Evolutionary conservation across 2,888 invertebrate genomes (phyloP), one percentile per base, ranked within the genome.

Genomic region (Drosophila heteroneura): DNA sequence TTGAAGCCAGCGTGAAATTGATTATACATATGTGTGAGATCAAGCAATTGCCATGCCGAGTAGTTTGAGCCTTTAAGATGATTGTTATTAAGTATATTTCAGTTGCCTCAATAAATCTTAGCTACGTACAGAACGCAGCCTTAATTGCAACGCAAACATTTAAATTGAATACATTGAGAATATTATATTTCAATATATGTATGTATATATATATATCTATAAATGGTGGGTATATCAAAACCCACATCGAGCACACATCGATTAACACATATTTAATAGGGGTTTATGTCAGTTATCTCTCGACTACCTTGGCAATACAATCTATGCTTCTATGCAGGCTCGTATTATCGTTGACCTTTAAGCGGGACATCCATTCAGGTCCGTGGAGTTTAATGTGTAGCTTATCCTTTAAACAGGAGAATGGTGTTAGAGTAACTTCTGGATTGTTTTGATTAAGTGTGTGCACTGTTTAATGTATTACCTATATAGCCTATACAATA

Each of bases 321-420:
- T 97, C 97, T 76, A 96, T 96, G 66, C 97, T 97, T 80, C 96
- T 94, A 92, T 96, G 96, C 59, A 96, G 93, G 39, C 96, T 95
- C 79, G 95, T 94, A 81, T 95, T 90, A 93, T 94, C 93, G 93
- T 93, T 93, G 77, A 94, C 93, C 88, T 95, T 95, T 70, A 96
- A 93, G 85, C 95, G 94, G 73, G 95, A 94, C 70, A 95, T 95
- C 96, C 96, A 96, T 91, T 96, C 96, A 35, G 95, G 95, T 39
- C 95, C 96, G 82, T 93, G 93, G 58, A 83, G 80, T 84, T 92
- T 92, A 58, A 85, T 85, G 59, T 83, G 82, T 75, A 83, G 82
- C 76, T 92, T 92, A 74, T 92, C 92, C 92, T 92, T 89, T 81
- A 72, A 88, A 74, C 75, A 79, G 51, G 47, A 80, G 51, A 78